A percentile compares a stretch with the other conserved stretches of the same genome.
Evolutionary conservation across 2,113 vertebrate genomes (phyloP).

Genomic region (Petromus typicus): DNA sequence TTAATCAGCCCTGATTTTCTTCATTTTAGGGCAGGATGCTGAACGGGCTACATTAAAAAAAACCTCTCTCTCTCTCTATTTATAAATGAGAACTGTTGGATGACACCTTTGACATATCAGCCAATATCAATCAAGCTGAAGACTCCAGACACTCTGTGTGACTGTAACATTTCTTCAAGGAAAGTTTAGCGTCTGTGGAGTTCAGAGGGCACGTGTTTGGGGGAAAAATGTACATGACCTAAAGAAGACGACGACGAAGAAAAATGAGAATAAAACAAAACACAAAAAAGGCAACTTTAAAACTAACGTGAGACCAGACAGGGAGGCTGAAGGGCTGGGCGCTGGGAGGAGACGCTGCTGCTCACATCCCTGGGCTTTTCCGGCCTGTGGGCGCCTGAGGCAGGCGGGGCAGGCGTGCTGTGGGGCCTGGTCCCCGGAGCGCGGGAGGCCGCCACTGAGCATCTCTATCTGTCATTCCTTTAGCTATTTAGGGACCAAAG

Average conservation of each 20-base stretch:
- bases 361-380: slow-evolving; percentile 85
- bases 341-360: slow-evolving; percentile 88
- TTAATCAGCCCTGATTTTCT: slow-evolving; percentile 87
- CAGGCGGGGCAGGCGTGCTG: slow-evolving; percentile 71
- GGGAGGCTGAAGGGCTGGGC: slow-evolving; percentile 87
- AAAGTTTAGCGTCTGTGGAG: slow-evolving; percentile 90
- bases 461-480: slow-evolving; percentile 99
- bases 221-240: slow-evolving; percentile 76
- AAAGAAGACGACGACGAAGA: slow-evolving; percentile 80
- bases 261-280: slow-evolving; percentile 66
- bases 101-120: slow-evolving; percentile 93
- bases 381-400: slow-evolving; percentile 77
- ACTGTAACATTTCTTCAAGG: slow-evolving; percentile 92
- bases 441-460: slow-evolving; percentile 93
- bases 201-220: slow-evolving; percentile 88
- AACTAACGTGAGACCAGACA: slow-evolving; percentile 84
- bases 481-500: slow-evolving; percentile 99
- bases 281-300: slow-evolving; percentile 83
- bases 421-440: slow-evolving; percentile 78
- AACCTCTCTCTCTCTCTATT: slow-evolving; percentile 88
- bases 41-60: slow-evolving; percentile 94
- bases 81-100: slow-evolving; percentile 90
- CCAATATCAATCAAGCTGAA: slow-evolving; percentile 91
- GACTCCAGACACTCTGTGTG: slow-evolving; percentile 91
- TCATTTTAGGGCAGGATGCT: slow-evolving; percentile 94